Base-by-base conservation (phyloP, 92 coral and sea anemone genomes). In the Porites rus region DNA sequence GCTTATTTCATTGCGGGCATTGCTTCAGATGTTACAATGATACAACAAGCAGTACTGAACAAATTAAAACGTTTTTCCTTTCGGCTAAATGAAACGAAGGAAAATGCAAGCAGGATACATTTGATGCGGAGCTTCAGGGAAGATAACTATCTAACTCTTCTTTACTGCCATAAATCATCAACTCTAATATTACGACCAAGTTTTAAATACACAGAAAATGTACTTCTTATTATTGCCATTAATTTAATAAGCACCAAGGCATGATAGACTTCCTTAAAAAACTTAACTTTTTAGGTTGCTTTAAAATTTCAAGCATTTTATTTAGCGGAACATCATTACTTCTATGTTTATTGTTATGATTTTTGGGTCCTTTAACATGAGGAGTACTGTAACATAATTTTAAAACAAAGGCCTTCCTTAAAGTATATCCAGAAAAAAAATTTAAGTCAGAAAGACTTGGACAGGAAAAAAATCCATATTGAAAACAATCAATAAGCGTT, bases 121-220 rank as follows among this genome's bases (percentile, higher is more conserved):
- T 7, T 76, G 18, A 76, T 76, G 51, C 17, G 51, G 17, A 75
- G 65, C 79, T 56, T 75, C 14, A 20, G 21, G 80, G 80, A 53
- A 60, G 51, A 16, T 25, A 7, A 58, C 1, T 7, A 14, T 14
- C 7, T 17, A 51, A 56, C 60, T 7, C 16, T 14, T 50, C 17
- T 21, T 76, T 76, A 13, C 12, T 62, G n/a, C 52, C 50, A 1
- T 14, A 19, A 10, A 13, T 21, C 14, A 14, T 16, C 19, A 10
- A 74, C 17, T 62, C 16, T 22, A 74, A 18, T 75, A 7, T 14
- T 17, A 18, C 18, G 38, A 11, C 4, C 7, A 65, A 76, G 3
- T n/a, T 51, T 52, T 14, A 74, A 52, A 50, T 22, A 10, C 20
- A 56, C 9, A 17, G 62, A 22, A 76, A 76, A 76, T 25, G 51